phyloP scores from a whole-genome alignment of 2,113 vertebrate genomes.

The Phrynosoma platyrhinos region DNA sequence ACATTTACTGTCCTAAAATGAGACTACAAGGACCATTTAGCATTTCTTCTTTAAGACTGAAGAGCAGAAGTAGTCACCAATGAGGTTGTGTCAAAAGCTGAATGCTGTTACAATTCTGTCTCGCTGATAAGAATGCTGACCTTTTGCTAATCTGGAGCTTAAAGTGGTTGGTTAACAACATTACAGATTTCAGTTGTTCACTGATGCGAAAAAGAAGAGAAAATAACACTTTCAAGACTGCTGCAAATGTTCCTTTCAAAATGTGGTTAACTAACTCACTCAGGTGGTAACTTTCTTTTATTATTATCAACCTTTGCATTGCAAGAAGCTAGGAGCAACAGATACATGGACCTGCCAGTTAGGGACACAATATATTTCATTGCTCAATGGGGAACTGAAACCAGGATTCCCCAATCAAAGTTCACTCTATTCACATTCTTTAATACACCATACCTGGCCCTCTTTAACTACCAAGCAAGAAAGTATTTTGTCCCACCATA shows the following conservation, averaged over 20 bases:
- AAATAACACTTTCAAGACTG: background rate
- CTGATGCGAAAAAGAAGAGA: slow-evolving; percentile 31
- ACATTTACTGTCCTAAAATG: slow-evolving; percentile 39
- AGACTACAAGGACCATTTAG: background rate
- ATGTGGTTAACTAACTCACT: slow-evolving; percentile 18
- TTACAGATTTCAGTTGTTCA: slow-evolving; percentile 10
- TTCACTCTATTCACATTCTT: background rate
- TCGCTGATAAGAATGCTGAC: background rate
- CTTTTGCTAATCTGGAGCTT: slow-evolving; percentile 28
- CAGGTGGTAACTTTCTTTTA: slow-evolving; percentile 22
- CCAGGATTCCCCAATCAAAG: background rate
- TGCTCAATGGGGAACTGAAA: slow-evolving; percentile 3
- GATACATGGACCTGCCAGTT: background rate
- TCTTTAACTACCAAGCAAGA: background rate
- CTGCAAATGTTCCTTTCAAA: slow-evolving; percentile 19
- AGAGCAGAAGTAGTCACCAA: slow-evolving; percentile 7
- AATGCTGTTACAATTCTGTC: slow-evolving; percentile 3
- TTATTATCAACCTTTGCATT: background rate
- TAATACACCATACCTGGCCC: background rate
- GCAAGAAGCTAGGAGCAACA: background rate
- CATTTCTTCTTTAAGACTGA: background rate
- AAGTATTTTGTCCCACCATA: slow-evolving; percentile 32
- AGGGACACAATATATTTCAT: background rate
- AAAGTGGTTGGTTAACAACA: slow-evolving; percentile 7
- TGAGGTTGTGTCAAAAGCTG: slow-evolving; percentile 3